Evolutionary conservation across 2,888 invertebrate genomes (phyloP), one percentile per base, ranked within the genome.

Genomic region (Pharmacophagus antenor): DNA sequence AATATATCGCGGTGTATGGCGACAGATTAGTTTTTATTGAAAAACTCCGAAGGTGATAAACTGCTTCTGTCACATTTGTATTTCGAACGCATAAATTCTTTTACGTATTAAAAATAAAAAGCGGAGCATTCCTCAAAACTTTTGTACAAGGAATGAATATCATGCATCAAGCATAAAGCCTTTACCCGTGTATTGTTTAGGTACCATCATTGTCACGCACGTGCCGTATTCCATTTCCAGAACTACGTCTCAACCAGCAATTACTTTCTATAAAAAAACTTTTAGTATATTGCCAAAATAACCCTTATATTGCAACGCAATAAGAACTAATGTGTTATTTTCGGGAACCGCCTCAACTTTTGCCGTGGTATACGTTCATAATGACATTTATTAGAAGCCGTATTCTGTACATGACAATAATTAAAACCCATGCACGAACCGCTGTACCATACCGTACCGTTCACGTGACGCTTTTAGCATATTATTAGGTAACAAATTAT

Each of bases 401-500:
- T 87, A 88, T 88, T 85, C 80, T 82, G 86, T 88, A 89, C 88
- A 89, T 88, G 88, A 87, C 79, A 87, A 88, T 89, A 89, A 89
- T 89, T 89, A 89, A 89, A 89, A 89, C 80, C 84, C 81, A 89
- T 89, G 88, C 89, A 89, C 89, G 89, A 89, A 89, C 72, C 70
- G 64, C 71, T 72, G 89, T 89, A 82, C 89, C 89, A 85, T 69
- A 82, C 86, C 78, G 89, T 88, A 68, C 88, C 86, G 64, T 73
- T 85, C 76, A 85, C 85, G 84, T 83, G 79, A 68, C 64, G 70
- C 68, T 71, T 77, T 84, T 81, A 79, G 82, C 85, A 84, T 86
- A 85, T 82, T 84, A 84, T 86, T 84, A 83, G 77, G 77, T 81
- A 65, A 72, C 70, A 71, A 78, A 77, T 76, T 76, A 73, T 75